Evolutionary conservation across 2,113 vertebrate genomes (phyloP).

Genomic region (Gallinago undulata): DNA sequence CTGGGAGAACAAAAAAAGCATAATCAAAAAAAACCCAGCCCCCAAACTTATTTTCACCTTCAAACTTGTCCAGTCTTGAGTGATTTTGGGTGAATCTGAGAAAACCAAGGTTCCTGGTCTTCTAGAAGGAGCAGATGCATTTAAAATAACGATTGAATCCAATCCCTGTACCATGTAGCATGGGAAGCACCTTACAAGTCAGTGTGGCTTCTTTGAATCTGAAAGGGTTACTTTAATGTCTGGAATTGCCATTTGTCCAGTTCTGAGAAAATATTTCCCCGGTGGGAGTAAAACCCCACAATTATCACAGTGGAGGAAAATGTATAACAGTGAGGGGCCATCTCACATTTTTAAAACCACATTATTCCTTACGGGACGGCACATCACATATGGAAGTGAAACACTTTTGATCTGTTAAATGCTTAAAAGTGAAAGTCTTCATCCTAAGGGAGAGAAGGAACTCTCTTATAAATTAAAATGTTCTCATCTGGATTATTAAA

Average conservation of each 20-base stretch:
- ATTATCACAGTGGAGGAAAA: neutral
- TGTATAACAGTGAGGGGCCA: neutral
- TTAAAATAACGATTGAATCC: neutral
- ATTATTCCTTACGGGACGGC: neutral
- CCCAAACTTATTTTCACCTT: neutral
- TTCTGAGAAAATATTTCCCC: neutral
- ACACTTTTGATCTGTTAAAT: conserved; percentile 18
- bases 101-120: neutral
- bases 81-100: neutral
- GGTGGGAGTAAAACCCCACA: neutral
- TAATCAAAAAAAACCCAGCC: neutral
- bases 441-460: neutral
- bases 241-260: neutral
- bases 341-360: neutral
- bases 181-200: neutral
- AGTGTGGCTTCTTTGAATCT: neutral
- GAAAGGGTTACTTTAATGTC: neutral
- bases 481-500: conserved; percentile 19
- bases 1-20: neutral
- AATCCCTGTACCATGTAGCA: neutral
- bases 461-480: neutral
- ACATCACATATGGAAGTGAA: neutral
- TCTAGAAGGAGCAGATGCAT: neutral
- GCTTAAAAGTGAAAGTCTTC: neutral
- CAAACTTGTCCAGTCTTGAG: neutral